These are phyloP conservation scores for Clepsis dumicolana DNA, from an alignment of 2,888 invertebrate genomes.

Conservation along the genomic window DNA sequence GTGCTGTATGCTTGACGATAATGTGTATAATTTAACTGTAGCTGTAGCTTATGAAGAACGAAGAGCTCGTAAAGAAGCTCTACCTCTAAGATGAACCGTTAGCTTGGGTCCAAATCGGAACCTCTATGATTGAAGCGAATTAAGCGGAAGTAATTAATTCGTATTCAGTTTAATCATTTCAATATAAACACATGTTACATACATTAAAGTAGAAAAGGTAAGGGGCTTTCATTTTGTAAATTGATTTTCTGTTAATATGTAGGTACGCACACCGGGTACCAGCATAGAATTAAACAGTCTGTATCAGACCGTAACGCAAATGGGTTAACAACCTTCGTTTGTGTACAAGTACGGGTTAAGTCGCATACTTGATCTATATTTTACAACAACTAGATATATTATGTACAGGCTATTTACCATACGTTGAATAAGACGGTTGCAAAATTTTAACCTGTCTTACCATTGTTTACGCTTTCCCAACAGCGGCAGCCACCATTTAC, in stretches of 20 bases:
- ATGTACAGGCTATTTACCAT: constrained; percentile 10
- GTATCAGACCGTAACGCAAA: constrained; percentile 80
- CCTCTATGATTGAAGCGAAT: constrained; percentile 29
- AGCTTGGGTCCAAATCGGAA: not conserved
- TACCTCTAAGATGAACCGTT: not conserved
- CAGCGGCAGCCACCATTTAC: constrained; percentile 17
- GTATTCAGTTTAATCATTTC: constrained; percentile 25
- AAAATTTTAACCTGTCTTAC: constrained; percentile 28
- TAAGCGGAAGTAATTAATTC: constrained; percentile 30
- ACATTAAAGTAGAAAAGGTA: constrained; percentile 26
- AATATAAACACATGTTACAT: constrained; percentile 22
- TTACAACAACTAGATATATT: constrained; percentile 21
- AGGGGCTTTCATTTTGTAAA: constrained; percentile 29
- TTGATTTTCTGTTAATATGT: constrained; percentile 23
- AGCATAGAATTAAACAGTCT: constrained; percentile 66
- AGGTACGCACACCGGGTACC: constrained; percentile 55
- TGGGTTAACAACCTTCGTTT: constrained; percentile 82
- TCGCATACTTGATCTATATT: constrained; percentile 43
- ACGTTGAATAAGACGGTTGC: constrained; percentile 20
- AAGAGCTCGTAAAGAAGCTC: not conserved
- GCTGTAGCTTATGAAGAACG: not conserved
- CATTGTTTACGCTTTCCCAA: constrained; percentile 40
- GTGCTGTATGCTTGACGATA: not conserved
- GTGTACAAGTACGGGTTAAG: constrained; percentile 56
- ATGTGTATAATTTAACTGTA: not conserved